A percentile compares a stretch with the other conserved stretches of the same genome.
Evolutionary conservation across 2,888 invertebrate species (phyloP).

Genomic region (Macrophya annulata): DNA sequence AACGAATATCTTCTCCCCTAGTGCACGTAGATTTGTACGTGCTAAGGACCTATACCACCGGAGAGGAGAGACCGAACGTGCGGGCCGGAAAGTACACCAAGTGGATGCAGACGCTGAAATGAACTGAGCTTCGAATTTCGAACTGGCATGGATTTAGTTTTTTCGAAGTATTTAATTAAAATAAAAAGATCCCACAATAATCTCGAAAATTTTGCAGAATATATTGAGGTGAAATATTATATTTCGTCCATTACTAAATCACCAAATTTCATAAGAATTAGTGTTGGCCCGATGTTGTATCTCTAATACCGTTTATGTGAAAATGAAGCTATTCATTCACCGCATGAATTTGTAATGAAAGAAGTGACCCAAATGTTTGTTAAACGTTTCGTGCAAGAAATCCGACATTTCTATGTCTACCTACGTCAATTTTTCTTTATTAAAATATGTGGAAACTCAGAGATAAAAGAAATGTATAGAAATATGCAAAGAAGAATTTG

Average conservation of each 20-base stretch:
- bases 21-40: neutral
- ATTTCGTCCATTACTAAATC: too few species aligned
- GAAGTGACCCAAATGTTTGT: neutral
- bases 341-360: neutral
- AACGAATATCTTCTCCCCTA: neutral
- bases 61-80: neutral
- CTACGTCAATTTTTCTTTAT: neutral
- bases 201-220: too few species aligned
- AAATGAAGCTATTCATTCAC: too few species aligned
- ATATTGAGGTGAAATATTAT: too few species aligned
- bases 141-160: neutral
- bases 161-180: too few species aligned
- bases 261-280: too few species aligned
- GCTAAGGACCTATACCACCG: neutral
- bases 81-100: neutral
- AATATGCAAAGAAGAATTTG: neutral
- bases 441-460: neutral
- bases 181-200: too few species aligned
- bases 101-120: neutral
- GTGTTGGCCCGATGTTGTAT: too few species aligned
- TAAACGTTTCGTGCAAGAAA: neutral
- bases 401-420: neutral
- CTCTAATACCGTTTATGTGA: too few species aligned
- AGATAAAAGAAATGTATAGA: neutral
- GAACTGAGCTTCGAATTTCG: conserved; percentile 5